Evolutionary conservation across 92 coral and sea anemone genomes (phyloP).

Genomic region (Anthopleura xanthogrammica): DNA sequence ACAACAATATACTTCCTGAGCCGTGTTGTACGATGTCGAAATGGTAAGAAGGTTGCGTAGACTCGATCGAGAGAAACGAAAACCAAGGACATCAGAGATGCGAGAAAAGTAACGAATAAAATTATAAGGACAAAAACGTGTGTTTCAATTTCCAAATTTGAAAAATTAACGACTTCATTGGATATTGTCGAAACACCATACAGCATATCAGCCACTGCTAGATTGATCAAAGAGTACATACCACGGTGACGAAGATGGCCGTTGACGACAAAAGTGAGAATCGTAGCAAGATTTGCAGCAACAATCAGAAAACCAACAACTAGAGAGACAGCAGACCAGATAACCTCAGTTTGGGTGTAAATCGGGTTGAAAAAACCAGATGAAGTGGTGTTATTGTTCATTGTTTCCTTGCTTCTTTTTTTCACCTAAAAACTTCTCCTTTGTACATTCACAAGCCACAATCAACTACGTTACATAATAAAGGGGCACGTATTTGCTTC

Average conservation of each 20-base stretch:
- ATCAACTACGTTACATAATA: no score
- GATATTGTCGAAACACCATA: constrained; percentile 15
- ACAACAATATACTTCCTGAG: neutral
- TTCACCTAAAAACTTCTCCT: no score
- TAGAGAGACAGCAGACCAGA: neutral
- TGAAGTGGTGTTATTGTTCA: neutral
- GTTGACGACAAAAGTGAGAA: neutral
- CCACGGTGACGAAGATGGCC: neutral
- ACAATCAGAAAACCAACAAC: neutral
- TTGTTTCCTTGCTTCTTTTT: neutral
- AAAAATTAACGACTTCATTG: neutral
- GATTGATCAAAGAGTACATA: neutral
- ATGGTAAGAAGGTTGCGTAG: constrained; percentile 18
- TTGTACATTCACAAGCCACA: no score
- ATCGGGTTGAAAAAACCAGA: neutral
- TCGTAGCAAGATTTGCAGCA: neutral
- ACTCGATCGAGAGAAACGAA: constrained; percentile 21
- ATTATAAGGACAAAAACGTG: neutral
- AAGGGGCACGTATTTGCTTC: no score
- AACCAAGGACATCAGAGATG: constrained; percentile 19
- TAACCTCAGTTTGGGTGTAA: neutral
- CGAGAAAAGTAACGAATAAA: neutral
- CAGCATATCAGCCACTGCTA: constrained; percentile 27
- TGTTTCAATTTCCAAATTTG: neutral
- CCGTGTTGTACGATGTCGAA: neutral